phyloP scores from a whole-genome alignment of 2,797 vertebrate genomes.

The Sebastiscus albofasciatus region DNA sequence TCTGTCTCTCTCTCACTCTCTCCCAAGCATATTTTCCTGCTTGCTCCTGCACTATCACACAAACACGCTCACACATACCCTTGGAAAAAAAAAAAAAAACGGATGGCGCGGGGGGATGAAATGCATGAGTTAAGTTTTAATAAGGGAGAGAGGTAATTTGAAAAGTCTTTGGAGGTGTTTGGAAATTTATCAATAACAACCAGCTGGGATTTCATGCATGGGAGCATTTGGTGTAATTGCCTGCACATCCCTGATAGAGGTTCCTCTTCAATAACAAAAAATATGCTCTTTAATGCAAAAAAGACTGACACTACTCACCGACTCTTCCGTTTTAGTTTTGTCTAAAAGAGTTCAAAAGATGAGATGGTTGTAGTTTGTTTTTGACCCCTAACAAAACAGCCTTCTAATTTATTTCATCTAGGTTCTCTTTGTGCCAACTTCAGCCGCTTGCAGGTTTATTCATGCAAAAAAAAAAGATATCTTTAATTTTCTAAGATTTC shows the following conservation, averaged over 20 bases:
- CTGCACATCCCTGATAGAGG: constrained; percentile 86
- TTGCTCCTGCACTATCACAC: constrained; percentile 62
- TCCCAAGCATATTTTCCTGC: constrained; percentile 62
- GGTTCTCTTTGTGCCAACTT: constrained; percentile 33
- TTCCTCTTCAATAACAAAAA: constrained; percentile 83
- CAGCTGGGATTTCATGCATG: constrained; percentile 88
- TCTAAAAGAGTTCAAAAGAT: constrained; percentile 48
- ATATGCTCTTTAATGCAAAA: constrained; percentile 77
- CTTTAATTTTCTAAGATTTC: constrained; percentile 63
- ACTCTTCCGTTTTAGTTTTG: constrained; percentile 46
- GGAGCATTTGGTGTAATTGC: constrained; percentile 86
- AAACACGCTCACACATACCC: constrained; percentile 58
- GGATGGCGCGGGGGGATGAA: constrained; percentile 40
- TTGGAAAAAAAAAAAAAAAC: constrained; percentile 38
- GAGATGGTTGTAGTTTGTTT: constrained; percentile 48
- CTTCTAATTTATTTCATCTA: constrained; percentile 37
- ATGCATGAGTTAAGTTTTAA: constrained; percentile 87
- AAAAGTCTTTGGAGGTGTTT: constrained; percentile 87
- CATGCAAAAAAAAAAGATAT: constrained; percentile 34
- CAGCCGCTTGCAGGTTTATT: constrained; percentile 43
- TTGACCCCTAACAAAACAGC: constrained; percentile 56
- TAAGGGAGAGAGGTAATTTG: constrained; percentile 84
- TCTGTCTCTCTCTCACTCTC: background rate
- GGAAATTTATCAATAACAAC: constrained; percentile 88
- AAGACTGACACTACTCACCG: constrained; percentile 64